Conservation (phyloP, 2,888 invertebrate genomes). For the Neoascia interrupta region DNA sequence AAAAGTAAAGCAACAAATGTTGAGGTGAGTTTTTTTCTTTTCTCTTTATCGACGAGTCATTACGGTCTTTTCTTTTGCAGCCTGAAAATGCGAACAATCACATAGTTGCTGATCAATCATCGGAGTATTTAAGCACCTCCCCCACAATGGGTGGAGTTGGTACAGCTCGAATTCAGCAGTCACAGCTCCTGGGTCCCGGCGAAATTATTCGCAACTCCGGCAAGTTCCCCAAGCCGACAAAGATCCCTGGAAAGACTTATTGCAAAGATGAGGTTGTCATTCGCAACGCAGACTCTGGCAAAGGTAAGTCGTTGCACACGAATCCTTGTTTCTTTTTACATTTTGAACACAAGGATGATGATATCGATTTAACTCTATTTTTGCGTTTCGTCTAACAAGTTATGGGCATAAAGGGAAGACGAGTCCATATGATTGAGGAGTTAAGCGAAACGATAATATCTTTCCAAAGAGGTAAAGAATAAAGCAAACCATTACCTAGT, state of each 20-base stretch:
- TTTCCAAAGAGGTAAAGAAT: conserved; percentile 96
- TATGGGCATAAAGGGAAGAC: conserved; percentile 99
- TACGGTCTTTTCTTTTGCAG: conserved; percentile 38
- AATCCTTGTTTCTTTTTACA: background rate
- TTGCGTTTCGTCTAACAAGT: conserved; percentile 81
- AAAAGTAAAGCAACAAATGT: conserved; percentile 85
- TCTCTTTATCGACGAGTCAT: no score
- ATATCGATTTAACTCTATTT: conserved; percentile 51
- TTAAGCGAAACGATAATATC: conserved; percentile 99
- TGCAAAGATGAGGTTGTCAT: conserved; percentile 97
- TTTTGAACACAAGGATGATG: conserved; percentile 28
- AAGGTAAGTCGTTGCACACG: conserved; percentile 91
- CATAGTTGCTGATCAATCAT: conserved; percentile 73
- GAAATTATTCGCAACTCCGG: conserved; percentile 93
- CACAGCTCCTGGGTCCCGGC: conserved; percentile 86
- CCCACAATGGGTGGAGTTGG: conserved; percentile 80
- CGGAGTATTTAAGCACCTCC: conserved; percentile 81
- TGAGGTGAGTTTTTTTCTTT: no score
- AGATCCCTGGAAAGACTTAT: conserved; percentile 95
- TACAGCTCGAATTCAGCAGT: conserved; percentile 77
- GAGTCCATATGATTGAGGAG: conserved; percentile 99
- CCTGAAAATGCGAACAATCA: conserved; percentile 70
- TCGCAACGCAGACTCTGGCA: conserved; percentile 96
- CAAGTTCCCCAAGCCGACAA: conserved; percentile 92
- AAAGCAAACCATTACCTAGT: conserved; percentile 34